A percentile compares a stretch with the other conserved stretches of the same genome.
These are phyloP conservation scores for Timandra comae DNA, from an alignment of 2,888 invertebrate species.

Conservation along the genomic window DNA sequence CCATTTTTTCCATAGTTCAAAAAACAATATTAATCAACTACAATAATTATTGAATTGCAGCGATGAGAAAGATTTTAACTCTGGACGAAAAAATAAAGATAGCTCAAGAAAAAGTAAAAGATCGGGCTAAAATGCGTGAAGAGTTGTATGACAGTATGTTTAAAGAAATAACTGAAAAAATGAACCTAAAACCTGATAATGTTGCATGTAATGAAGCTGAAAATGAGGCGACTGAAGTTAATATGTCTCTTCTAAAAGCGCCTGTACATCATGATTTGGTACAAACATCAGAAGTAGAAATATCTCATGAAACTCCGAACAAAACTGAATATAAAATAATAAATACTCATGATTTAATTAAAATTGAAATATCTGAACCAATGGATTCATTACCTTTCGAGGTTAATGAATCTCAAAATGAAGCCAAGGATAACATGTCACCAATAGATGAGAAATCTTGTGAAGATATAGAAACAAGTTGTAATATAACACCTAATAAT, in stretches of 20 bases:
- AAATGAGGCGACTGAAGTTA: not conserved
- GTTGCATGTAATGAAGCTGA: too few relatives aligned
- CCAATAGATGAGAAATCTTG: too few relatives aligned
- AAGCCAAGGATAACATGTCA: too few relatives aligned
- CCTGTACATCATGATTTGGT: slow-evolving; percentile 21
- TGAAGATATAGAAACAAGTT: too few relatives aligned
- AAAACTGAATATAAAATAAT: not conserved
- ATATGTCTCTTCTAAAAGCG: not conserved
- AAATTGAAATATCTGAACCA: slow-evolving; percentile 1
- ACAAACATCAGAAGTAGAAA: slow-evolving; percentile 33
- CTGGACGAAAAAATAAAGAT: slow-evolving; percentile 51
- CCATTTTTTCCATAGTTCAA: too few relatives aligned
- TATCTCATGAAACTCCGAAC: slow-evolving; percentile 22
- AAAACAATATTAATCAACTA: too few relatives aligned
- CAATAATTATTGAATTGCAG: slow-evolving; percentile 42
- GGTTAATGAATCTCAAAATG: too few relatives aligned
- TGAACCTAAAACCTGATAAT: too few relatives aligned
- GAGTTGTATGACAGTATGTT: slow-evolving; percentile 26
- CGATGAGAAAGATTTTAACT: slow-evolving; percentile 27
- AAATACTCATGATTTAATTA: not conserved
- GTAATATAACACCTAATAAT: too few relatives aligned
- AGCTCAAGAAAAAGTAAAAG: slow-evolving; percentile 46
- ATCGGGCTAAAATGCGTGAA: slow-evolving; percentile 38
- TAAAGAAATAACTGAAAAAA: not conserved
- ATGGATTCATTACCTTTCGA: too few relatives aligned